Evolutionary conservation across 2,113 vertebrate genomes (phyloP).

Genomic region (Ibidorhyncha struthersii): DNA sequence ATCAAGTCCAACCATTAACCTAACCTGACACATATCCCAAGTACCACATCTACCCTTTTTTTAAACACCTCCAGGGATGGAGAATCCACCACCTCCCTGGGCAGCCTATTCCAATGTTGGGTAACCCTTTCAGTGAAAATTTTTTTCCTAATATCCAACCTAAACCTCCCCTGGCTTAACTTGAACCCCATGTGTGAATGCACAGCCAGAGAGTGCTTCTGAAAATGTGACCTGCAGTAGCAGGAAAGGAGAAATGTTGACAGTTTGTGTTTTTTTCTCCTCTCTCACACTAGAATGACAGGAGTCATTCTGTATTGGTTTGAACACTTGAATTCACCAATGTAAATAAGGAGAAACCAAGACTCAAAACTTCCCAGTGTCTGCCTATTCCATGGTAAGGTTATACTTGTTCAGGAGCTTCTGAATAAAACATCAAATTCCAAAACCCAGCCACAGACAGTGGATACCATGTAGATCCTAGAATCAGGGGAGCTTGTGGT

Average conservation of each 20-base stretch:
- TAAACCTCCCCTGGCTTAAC: no score
- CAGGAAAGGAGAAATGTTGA: not conserved
- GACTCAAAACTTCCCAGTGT: not conserved
- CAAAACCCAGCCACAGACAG: no score
- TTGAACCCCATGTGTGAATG: no score
- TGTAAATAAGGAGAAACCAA: not conserved
- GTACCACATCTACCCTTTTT: no score
- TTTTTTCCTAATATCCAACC: no score
- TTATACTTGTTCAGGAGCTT: not conserved
- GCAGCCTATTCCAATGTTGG: no score
- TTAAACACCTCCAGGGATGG: no score
- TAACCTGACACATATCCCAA: no score
- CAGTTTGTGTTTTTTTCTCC: not conserved
- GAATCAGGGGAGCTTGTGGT: not conserved
- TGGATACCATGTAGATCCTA: not conserved
- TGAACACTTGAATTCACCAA: not conserved
- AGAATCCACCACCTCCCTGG: no score
- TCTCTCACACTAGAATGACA: not conserved
- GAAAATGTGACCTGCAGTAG: not conserved
- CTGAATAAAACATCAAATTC: not conserved
- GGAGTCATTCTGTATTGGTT: not conserved
- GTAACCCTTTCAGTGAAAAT: no score
- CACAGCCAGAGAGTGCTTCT: not conserved
- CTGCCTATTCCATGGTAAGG: rapidly evolving
- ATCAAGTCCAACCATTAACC: no score